These are phyloP conservation scores for Rhizoglyphus robini DNA, from an alignment of 1,140 invertebrate species.

Conservation along the genomic window DNA sequence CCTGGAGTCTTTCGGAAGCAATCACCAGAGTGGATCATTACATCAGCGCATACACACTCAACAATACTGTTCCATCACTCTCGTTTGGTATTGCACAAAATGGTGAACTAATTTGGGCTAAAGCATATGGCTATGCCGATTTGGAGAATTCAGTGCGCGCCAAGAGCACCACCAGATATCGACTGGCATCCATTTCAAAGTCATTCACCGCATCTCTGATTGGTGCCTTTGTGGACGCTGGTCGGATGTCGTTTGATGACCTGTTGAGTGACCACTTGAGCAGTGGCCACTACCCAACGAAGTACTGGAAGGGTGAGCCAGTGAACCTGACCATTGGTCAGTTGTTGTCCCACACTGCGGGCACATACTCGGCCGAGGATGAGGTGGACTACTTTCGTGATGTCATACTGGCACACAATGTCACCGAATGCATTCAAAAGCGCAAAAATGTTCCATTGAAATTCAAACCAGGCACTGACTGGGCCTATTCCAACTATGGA, in stretches of 20 bases:
- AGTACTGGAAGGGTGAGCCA: background rate
- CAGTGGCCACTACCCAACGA: background rate
- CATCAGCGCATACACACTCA: too few relatives aligned
- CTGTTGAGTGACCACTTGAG: too few relatives aligned
- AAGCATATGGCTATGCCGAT: background rate
- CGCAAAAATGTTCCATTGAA: background rate
- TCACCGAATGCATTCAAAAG: background rate
- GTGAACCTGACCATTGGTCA: conserved; percentile 2
- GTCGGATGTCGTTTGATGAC: background rate
- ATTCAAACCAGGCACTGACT: conserved; percentile 16
- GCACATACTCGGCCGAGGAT: background rate
- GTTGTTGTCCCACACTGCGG: conserved; percentile 3
- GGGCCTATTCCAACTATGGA: conserved; percentile 15
- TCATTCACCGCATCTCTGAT: background rate
- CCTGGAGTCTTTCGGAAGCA: too few relatives aligned
- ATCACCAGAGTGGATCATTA: too few relatives aligned
- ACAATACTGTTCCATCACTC: too few relatives aligned
- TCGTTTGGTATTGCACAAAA: background rate
- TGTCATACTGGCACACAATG: background rate
- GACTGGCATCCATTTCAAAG: background rate
- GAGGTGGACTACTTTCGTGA: background rate
- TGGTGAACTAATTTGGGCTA: background rate
- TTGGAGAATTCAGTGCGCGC: conserved; percentile 1
- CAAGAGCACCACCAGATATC: background rate
- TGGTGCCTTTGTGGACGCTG: background rate